A percentile compares a stretch with the other conserved stretches of the same genome.
Evolutionary conservation across 2,888 invertebrate species (phyloP).

Genomic region (Tetropium fuscum): DNA sequence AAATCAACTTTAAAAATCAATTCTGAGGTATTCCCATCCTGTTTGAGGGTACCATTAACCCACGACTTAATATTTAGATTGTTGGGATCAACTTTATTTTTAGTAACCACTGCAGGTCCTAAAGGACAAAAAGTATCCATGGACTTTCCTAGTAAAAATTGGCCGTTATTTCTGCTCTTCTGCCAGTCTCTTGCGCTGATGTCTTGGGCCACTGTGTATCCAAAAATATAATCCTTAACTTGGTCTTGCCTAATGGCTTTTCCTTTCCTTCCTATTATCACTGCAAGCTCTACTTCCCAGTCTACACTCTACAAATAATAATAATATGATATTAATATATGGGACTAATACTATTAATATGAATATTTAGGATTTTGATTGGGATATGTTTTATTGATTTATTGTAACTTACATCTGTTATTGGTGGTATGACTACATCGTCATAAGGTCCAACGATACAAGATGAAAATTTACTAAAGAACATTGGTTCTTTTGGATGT

Average conservation of each 20-base stretch:
- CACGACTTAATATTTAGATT: constrained; percentile 77
- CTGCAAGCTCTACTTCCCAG: constrained; percentile 89
- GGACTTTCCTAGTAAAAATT: constrained; percentile 81
- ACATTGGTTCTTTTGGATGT: constrained; percentile 80
- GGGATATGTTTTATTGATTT: no score
- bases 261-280: constrained; percentile 84
- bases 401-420: constrained; percentile 70
- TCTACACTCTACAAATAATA: constrained; percentile 78
- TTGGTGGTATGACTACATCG: constrained; percentile 72
- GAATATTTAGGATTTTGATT: no score
- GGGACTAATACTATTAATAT: no score
- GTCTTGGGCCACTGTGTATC: constrained; percentile 90
- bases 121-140: constrained; percentile 93
- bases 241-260: constrained; percentile 75
- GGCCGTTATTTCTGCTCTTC: constrained; percentile 82
- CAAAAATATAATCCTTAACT: constrained; percentile 82
- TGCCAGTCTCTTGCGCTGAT: constrained; percentile 92
- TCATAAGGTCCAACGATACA: constrained; percentile 81
- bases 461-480: constrained; percentile 90
- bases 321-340: background rate
- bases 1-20: constrained; percentile 84
- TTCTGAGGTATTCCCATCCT: constrained; percentile 82
- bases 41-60: constrained; percentile 84
- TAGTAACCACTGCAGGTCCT: constrained; percentile 85
- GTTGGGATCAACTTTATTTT: constrained; percentile 79